phyloP scores from a whole-genome alignment of 2,797 vertebrate species.

The Anguilla marmorata region DNA sequence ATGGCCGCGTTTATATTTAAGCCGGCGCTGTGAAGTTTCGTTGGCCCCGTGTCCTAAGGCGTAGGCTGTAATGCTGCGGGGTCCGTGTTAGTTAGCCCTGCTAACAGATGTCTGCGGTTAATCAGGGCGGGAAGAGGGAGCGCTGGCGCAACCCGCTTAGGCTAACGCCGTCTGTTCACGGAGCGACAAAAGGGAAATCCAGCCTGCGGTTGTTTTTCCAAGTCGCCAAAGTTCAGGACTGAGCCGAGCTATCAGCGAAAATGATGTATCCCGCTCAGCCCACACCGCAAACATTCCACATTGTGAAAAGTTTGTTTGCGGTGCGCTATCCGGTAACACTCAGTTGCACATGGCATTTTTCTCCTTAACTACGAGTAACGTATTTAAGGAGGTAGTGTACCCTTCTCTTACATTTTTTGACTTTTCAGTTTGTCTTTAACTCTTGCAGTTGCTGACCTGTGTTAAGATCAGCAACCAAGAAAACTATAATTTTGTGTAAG shows the following conservation, averaged over 20 bases:
- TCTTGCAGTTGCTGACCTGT: background rate
- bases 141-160: background rate
- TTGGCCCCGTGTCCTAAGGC: background rate
- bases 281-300: background rate
- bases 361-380: background rate
- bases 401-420: background rate
- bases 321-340: background rate
- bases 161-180: background rate
- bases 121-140: slow-evolving; percentile 4
- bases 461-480: background rate
- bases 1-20: background rate
- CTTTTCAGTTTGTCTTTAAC: background rate
- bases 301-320: background rate
- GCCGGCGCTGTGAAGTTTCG: background rate
- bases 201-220: background rate
- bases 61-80: background rate
- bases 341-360: background rate
- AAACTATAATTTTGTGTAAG: background rate
- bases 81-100: background rate
- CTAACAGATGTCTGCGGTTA: background rate
- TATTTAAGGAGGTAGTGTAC: background rate
- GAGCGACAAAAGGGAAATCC: background rate
- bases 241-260: background rate
- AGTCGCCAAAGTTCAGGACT: background rate
- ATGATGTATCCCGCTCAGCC: slow-evolving; percentile 4